Conservation (phyloP, 2,113 vertebrate species). For the Channa maculata region DNA sequence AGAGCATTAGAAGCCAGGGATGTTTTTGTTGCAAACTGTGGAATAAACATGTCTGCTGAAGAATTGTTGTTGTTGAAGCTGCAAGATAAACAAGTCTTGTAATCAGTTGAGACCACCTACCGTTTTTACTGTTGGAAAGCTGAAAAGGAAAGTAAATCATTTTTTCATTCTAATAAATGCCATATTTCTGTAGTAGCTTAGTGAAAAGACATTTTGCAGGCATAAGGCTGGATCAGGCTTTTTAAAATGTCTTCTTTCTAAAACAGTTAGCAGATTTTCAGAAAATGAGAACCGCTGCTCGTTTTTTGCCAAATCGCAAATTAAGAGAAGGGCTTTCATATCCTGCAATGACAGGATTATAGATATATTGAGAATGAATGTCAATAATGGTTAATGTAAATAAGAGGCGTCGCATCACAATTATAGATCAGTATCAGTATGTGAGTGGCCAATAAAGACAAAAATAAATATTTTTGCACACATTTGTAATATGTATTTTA, state of each 20-base stretch:
- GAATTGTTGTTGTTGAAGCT: background rate
- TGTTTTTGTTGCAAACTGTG: too few species aligned
- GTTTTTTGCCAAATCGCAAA: background rate
- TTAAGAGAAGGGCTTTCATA: background rate
- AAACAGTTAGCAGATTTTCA: background rate
- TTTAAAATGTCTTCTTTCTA: background rate
- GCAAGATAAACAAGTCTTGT: background rate
- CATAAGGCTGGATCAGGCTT: background rate
- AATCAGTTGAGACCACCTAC: background rate
- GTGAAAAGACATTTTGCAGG: background rate
- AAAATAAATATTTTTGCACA: background rate
- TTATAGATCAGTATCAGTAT: background rate
- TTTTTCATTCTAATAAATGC: background rate
- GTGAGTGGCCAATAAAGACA: background rate
- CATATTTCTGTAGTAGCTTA: background rate
- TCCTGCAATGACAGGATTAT: background rate
- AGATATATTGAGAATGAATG: background rate
- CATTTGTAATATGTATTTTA: background rate
- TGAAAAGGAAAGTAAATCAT: fast-evolving
- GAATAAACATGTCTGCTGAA: too few species aligned
- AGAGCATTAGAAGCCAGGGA: too few species aligned
- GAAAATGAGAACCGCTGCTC: background rate
- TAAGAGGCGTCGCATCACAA: background rate
- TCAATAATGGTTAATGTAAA: background rate
- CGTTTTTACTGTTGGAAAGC: background rate